Evolutionary conservation across 2,888 invertebrate genomes (phyloP).

Genomic region (Coenonympha glycerion): DNA sequence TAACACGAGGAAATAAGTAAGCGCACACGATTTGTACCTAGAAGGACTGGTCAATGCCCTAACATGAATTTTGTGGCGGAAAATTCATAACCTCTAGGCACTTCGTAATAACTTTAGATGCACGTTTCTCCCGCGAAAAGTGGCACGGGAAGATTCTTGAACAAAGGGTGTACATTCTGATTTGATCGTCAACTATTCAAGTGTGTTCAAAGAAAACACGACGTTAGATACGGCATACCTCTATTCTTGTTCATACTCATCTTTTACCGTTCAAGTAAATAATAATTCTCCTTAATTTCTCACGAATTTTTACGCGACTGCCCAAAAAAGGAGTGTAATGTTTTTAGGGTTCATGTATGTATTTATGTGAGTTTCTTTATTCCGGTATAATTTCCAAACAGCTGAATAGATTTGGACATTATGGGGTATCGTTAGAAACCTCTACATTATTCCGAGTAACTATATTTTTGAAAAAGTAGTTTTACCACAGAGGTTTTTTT

Average conservation of each 20-base stretch:
- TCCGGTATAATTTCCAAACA: too few relatives aligned
- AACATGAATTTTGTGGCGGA: slow-evolving; percentile 28
- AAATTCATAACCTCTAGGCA: slow-evolving; percentile 29
- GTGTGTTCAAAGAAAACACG: slow-evolving; percentile 1
- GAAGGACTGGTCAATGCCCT: slow-evolving; percentile 25
- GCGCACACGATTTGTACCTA: slow-evolving; percentile 17
- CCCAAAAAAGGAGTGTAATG: too few relatives aligned
- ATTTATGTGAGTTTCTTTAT: too few relatives aligned
- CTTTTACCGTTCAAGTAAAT: neutral
- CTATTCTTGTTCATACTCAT: neutral
- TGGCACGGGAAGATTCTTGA: slow-evolving; percentile 26
- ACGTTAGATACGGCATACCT: neutral
- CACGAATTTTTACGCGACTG: too few relatives aligned
- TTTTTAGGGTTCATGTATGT: too few relatives aligned
- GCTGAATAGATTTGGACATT: too few relatives aligned
- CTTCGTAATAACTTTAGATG: slow-evolving; percentile 26
- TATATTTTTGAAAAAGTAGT: too few relatives aligned
- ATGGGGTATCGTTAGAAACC: too few relatives aligned
- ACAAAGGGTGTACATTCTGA: slow-evolving; percentile 20
- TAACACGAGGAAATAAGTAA: slow-evolving; percentile 8
- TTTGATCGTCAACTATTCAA: slow-evolving; percentile 13
- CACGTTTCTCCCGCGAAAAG: slow-evolving; percentile 28
- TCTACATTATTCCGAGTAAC: too few relatives aligned
- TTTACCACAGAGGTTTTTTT: too few relatives aligned
- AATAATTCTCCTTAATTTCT: too few relatives aligned